A percentile compares a stretch with the other conserved stretches of the same genome.
These are phyloP conservation scores for Xiphophorus birchmanni DNA, from an alignment of 2,797 vertebrate species.

Conservation along the genomic window DNA sequence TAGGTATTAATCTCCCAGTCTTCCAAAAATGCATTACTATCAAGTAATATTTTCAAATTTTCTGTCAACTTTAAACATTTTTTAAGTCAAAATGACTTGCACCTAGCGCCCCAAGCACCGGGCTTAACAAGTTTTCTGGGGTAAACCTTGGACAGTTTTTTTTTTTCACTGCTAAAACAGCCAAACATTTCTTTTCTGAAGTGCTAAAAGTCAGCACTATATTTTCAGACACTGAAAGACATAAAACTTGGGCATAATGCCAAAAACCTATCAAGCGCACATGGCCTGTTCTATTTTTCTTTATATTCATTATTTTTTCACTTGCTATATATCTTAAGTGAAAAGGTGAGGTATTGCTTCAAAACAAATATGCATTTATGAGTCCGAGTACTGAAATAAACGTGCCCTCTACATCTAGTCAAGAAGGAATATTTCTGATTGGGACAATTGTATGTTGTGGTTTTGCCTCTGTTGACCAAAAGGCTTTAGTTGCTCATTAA, in stretches of 20 bases:
- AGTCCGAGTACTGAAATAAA: not conserved
- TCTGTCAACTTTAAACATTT: too few relatives aligned
- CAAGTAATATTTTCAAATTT: too few relatives aligned
- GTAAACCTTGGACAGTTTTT: not conserved
- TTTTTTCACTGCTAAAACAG: not conserved
- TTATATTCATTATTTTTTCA: not conserved
- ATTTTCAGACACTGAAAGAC: not conserved
- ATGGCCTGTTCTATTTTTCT: not conserved
- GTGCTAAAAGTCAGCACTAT: not conserved
- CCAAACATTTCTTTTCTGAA: not conserved
- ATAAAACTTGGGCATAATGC: not conserved
- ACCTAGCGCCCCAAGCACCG: too few relatives aligned
- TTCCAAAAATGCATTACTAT: too few relatives aligned
- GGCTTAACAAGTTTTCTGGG: too few relatives aligned
- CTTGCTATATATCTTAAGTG: not conserved
- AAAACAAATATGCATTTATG: not conserved
- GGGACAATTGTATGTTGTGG: conserved; percentile 2
- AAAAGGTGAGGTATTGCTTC: not conserved
- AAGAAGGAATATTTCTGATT: not conserved
- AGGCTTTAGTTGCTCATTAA: conserved; percentile 14
- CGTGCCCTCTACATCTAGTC: not conserved
- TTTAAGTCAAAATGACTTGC: too few relatives aligned
- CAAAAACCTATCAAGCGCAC: not conserved
- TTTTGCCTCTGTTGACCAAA: conserved; percentile 3
- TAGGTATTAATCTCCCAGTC: too few relatives aligned